These are phyloP conservation scores for Hippocampus guttulatus DNA, from an alignment of 2,113 vertebrate genomes.

Conservation along the genomic window DNA sequence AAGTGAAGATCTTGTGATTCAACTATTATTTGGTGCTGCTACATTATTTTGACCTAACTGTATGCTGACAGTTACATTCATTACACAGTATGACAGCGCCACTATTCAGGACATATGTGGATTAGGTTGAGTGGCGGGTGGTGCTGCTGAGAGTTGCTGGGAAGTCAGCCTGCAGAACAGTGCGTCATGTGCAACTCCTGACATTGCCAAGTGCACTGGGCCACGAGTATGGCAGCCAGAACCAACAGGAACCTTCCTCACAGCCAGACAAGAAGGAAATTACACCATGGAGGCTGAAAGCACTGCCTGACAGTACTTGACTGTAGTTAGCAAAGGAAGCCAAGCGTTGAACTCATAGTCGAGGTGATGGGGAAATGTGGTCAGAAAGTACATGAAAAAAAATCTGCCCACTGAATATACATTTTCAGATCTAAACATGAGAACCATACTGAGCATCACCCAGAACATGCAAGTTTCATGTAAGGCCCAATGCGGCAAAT, in stretches of 20 bases:
- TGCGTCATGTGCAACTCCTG: constrained; percentile 51
- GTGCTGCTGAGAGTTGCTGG: constrained; percentile 12
- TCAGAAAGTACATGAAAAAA: background rate
- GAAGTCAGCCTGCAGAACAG: constrained; percentile 39
- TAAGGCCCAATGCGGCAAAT: background rate
- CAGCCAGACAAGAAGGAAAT: constrained; percentile 46
- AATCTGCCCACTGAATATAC: background rate
- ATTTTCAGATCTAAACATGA: background rate
- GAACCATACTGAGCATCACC: background rate
- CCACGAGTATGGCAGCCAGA: constrained; percentile 53
- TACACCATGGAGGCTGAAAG: constrained; percentile 32
- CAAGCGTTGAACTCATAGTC: constrained; percentile 1
- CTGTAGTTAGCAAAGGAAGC: constrained; percentile 1
- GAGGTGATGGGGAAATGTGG: background rate
- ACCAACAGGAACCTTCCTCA: constrained; percentile 56
- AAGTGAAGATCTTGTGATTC: too few species aligned
- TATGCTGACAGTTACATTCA: background rate
- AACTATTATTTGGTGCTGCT: too few species aligned
- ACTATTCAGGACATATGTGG: constrained; percentile 18
- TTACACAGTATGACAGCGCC: constrained; percentile 4
- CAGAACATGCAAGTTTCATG: constrained; percentile 1
- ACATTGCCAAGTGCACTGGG: constrained; percentile 50
- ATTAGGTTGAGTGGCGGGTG: constrained; percentile 42
- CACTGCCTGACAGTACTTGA: constrained; percentile 10
- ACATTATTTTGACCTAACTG: too few species aligned